Percentiles rank a stretch among this genome's conserved stretches.
phyloP scores from a whole-genome alignment of 2,113 vertebrate species.

The Lampris incognitus region DNA sequence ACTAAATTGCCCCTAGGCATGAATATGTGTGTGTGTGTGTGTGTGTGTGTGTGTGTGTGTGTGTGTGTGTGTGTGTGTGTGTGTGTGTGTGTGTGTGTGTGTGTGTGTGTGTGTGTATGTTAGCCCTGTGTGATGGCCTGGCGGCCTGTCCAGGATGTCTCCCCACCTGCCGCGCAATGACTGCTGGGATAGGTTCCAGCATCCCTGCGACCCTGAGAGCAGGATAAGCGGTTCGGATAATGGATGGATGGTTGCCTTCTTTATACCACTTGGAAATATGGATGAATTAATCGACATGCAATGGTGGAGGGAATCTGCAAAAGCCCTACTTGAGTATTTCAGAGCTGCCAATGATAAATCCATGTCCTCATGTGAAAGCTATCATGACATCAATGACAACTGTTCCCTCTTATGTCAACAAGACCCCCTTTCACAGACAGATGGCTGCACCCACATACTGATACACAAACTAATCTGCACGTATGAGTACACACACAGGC shows the following conservation, averaged over 20 bases:
- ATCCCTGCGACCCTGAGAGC: too few relatives aligned
- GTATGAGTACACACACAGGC: not conserved
- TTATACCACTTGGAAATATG: not conserved
- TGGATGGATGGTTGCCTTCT: not conserved
- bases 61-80: too few relatives aligned
- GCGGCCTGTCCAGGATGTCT: too few relatives aligned
- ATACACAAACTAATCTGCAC: not conserved
- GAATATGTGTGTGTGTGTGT: too few relatives aligned
- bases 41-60: too few relatives aligned
- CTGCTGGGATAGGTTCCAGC: too few relatives aligned
- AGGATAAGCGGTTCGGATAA: too few relatives aligned
- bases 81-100: too few relatives aligned
- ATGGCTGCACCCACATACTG: not conserved
- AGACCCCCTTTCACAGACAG: not conserved
- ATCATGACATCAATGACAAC: slow-evolving; percentile 1
- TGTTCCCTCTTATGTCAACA: not conserved
- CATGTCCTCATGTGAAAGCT: not conserved
- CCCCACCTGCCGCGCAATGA: too few relatives aligned
- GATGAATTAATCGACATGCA: not conserved
- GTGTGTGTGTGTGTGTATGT: too few relatives aligned
- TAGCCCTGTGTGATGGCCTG: too few relatives aligned
- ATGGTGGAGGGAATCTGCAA: not conserved
- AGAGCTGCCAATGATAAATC: slow-evolving; percentile 1
- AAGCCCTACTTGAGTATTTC: not conserved
- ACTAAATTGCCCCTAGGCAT: too few relatives aligned